Conservation (phyloP, 2,113 vertebrate species). For the Sorex fumeus region DNA sequence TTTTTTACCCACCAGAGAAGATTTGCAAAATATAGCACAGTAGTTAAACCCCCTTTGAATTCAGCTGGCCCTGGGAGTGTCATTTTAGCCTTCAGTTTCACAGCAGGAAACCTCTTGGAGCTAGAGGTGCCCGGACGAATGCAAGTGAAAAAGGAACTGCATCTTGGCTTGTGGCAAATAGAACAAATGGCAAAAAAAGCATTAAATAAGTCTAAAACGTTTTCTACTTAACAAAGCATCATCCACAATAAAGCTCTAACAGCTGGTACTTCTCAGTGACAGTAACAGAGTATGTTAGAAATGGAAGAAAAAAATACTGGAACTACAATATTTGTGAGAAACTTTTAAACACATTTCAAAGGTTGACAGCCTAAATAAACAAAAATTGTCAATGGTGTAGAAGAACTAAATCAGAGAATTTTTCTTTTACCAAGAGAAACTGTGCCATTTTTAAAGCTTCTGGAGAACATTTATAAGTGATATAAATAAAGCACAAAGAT, state of each 20-base stretch:
- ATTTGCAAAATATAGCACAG: neutral
- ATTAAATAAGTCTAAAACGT: conserved; percentile 52
- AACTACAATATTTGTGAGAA: conserved; percentile 63
- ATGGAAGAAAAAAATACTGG: conserved; percentile 13
- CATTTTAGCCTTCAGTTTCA: neutral
- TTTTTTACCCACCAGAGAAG: neutral
- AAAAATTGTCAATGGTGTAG: conserved; percentile 50
- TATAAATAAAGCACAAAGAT: conserved; percentile 60
- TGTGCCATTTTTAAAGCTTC: conserved; percentile 49
- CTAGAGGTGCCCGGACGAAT: neutral
- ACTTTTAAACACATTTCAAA: conserved; percentile 60
- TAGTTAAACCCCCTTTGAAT: neutral
- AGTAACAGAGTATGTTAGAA: conserved; percentile 62
- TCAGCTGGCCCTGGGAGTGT: neutral
- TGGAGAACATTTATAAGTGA: conserved; percentile 30
- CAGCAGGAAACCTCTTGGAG: neutral
- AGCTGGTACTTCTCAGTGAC: conserved; percentile 24
- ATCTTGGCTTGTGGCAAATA: neutral
- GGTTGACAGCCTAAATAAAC: conserved; percentile 62
- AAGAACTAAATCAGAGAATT: conserved; percentile 35
- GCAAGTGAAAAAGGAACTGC: neutral
- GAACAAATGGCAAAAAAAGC: conserved; percentile 52
- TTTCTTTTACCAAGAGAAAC: conserved; percentile 62
- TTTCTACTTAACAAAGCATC: conserved; percentile 58
- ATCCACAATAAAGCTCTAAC: conserved; percentile 44